phyloP scores from a whole-genome alignment of 2,888 invertebrate species.

The Dendrolimus pini region DNA sequence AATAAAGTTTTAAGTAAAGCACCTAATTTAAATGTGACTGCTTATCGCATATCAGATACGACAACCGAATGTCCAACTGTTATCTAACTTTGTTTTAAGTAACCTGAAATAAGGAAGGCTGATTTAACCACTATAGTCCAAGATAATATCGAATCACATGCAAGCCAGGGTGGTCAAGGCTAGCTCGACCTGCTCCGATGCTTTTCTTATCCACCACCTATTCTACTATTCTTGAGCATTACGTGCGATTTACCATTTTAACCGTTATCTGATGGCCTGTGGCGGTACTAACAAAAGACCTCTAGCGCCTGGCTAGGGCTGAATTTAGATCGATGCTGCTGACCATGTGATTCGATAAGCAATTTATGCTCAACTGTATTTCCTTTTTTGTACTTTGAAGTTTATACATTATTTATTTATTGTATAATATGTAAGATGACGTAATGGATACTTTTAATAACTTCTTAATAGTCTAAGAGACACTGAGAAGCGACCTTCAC shows the following conservation, averaged over 20 bases:
- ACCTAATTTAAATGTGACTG: no score
- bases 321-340: slow-evolving; percentile 49
- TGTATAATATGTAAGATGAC: no score
- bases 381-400: no score
- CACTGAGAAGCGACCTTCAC: no score
- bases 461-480: no score
- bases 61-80: no score
- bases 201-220: slow-evolving; percentile 39
- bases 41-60: no score
- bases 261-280: slow-evolving; percentile 64
- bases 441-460: no score
- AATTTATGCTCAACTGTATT: slow-evolving; percentile 14
- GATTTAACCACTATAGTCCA: no score
- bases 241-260: slow-evolving; percentile 64
- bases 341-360: slow-evolving; percentile 25
- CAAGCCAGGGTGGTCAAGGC: slow-evolving; percentile 51
- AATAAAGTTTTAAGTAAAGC: no score
- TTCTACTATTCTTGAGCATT: slow-evolving; percentile 52
- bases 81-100: no score
- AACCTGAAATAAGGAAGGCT: background rate
- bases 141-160: slow-evolving; percentile 46
- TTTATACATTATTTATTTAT: no score
- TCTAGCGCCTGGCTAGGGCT: slow-evolving; percentile 7
- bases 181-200: slow-evolving; percentile 26
- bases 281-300: slow-evolving; percentile 50